Percentiles rank a stretch among this genome's conserved stretches.
These are phyloP conservation scores for Calonectris borealis DNA, from an alignment of 2,113 vertebrate species.

Conservation along the genomic window DNA sequence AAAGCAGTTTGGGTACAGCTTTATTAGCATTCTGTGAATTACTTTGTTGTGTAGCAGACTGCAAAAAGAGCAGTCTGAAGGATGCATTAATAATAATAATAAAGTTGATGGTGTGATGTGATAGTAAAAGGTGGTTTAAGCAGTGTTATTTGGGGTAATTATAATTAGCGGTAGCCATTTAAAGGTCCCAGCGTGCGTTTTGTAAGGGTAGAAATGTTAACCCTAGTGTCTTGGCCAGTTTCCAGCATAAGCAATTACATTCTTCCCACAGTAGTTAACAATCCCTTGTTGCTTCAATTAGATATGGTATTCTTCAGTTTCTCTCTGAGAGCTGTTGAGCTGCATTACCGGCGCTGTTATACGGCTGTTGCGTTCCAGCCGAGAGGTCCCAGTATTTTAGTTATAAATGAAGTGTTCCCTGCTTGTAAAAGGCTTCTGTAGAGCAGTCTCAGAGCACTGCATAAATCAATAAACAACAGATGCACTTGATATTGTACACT, in stretches of 20 bases:
- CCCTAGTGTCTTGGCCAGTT: neutral
- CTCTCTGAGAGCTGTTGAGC: slow-evolving; percentile 3
- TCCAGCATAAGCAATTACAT: slow-evolving; percentile 49
- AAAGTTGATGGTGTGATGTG: neutral
- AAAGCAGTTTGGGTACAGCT: neutral
- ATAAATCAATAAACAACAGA: slow-evolving; percentile 56
- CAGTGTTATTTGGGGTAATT: neutral
- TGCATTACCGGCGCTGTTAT: neutral
- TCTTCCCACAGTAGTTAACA: slow-evolving; percentile 42
- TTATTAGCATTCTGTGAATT: neutral
- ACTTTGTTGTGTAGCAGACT: neutral
- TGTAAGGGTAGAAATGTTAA: slow-evolving; percentile 18
- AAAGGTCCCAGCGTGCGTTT: neutral
- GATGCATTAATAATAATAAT: neutral
- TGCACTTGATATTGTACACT: slow-evolving; percentile 20
- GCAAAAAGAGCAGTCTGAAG: neutral
- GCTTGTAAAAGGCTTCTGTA: slow-evolving; percentile 34
- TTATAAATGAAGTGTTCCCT: slow-evolving; percentile 60
- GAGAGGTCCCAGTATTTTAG: slow-evolving; percentile 40
- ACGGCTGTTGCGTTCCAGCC: neutral
- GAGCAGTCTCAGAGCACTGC: slow-evolving; percentile 4
- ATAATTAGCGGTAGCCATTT: slow-evolving; percentile 4
- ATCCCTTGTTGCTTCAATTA: slow-evolving; percentile 38
- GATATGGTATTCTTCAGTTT: slow-evolving; percentile 22
- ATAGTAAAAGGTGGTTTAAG: neutral